phyloP scores from a whole-genome alignment of 2,797 vertebrate genomes.

The Myotis myotis region DNA sequence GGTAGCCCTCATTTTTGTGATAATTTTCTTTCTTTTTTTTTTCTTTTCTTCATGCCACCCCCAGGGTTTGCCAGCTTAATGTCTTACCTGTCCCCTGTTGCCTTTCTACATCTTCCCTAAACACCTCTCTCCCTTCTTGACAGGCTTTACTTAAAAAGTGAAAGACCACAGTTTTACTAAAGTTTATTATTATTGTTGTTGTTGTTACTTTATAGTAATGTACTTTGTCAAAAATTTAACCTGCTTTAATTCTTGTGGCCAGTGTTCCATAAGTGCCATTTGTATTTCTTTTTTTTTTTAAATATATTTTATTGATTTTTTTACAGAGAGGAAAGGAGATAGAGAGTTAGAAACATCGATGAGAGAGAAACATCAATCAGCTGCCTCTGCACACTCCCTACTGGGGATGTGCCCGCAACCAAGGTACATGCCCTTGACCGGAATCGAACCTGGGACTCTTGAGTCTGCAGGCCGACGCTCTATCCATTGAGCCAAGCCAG shows the following conservation, averaged over 20 bases:
- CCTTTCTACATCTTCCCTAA: not conserved
- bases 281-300: not conserved
- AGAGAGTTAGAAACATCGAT: too few relatives aligned
- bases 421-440: too few relatives aligned
- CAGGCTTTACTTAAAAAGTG: not conserved
- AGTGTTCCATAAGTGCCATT: not conserved
- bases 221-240: not conserved
- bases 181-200: not conserved
- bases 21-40: not conserved
- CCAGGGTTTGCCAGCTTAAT: not conserved
- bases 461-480: too few relatives aligned
- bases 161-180: not conserved
- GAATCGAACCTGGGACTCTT: too few relatives aligned
- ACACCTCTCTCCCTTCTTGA: not conserved
- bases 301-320: too few relatives aligned
- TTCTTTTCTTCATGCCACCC: not conserved
- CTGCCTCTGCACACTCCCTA: too few relatives aligned
- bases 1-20: not conserved
- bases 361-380: too few relatives aligned
- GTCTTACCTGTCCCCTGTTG: not conserved
- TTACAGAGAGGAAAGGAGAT: too few relatives aligned
- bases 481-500: too few relatives aligned
- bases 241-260: not conserved
- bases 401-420: too few relatives aligned
- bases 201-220: not conserved